phyloP scores from a whole-genome alignment of 2,797 vertebrate species.

The Champsocephalus esox region DNA sequence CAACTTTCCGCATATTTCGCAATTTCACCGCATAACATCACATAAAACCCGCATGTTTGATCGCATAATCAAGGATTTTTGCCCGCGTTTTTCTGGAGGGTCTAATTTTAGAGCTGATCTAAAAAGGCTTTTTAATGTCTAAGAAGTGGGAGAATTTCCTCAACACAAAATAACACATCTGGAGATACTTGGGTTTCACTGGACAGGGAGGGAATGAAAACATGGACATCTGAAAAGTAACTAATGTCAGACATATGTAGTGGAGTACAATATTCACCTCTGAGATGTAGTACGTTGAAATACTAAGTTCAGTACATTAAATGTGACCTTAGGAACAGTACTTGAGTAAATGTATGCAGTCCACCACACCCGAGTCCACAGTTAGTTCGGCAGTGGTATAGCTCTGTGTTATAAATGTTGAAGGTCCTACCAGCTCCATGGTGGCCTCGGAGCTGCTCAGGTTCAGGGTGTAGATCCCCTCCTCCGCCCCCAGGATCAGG shows the following conservation, averaged over 20 bases:
- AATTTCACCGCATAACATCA: no score
- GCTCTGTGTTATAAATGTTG: not conserved
- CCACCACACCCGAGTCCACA: not conserved
- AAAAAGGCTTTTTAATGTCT: no score
- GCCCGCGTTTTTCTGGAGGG: no score
- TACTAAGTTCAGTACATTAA: not conserved
- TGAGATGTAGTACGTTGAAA: not conserved
- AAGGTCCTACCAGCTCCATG: constrained; percentile 88
- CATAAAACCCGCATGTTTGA: no score
- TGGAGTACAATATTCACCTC: no score
- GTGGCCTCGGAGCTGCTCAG: constrained; percentile 87
- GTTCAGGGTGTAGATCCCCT: constrained; percentile 93
- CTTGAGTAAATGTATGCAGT: not conserved
- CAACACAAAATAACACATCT: not conserved
- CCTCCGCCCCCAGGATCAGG: constrained; percentile 90
- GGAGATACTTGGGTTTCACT: not conserved
- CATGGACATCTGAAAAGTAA: not conserved
- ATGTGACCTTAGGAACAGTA: not conserved
- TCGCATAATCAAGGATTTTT: no score
- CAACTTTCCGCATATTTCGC: no score
- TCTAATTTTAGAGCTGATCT: no score
- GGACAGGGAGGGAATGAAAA: not conserved
- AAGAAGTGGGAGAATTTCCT: no score
- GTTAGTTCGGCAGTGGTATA: not conserved
- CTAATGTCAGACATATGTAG: not conserved